Evolutionary conservation across 2,113 vertebrate genomes (phyloP).

Genomic region (Ciconia boyciana): DNA sequence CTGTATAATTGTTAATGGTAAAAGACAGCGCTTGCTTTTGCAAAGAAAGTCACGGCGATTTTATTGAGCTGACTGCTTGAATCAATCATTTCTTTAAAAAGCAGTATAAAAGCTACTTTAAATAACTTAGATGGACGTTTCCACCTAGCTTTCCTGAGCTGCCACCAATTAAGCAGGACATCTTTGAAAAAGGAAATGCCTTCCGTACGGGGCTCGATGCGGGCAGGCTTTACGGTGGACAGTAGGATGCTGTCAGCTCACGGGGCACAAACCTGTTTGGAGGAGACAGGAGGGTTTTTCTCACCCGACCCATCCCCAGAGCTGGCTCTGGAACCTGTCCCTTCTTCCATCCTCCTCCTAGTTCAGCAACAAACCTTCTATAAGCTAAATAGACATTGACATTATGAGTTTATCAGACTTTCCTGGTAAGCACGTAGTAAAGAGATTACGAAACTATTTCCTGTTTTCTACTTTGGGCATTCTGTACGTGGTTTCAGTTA

Average conservation of each 20-base stretch:
- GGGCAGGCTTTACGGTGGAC: background rate
- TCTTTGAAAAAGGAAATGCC: background rate
- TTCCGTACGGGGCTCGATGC: accelerated
- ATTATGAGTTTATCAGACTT: background rate
- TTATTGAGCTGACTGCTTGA: background rate
- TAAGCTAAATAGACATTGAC: background rate
- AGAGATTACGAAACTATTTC: background rate
- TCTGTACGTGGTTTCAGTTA: background rate
- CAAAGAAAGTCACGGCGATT: background rate
- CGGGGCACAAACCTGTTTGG: accelerated
- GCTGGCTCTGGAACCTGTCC: background rate
- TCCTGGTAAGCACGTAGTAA: background rate
- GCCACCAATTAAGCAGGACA: background rate
- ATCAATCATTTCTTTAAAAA: background rate
- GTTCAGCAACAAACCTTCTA: background rate
- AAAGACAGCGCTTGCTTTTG: background rate
- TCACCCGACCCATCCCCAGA: background rate
- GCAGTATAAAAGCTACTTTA: background rate
- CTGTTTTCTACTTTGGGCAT: background rate
- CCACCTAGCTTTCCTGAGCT: background rate
- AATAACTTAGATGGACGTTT: background rate
- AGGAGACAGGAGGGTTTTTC: background rate
- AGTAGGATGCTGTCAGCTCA: background rate
- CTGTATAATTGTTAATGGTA: background rate
- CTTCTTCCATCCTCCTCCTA: background rate